Evolutionary conservation across 2,888 invertebrate species (phyloP).

Genomic region (Latrodectus elegans): DNA sequence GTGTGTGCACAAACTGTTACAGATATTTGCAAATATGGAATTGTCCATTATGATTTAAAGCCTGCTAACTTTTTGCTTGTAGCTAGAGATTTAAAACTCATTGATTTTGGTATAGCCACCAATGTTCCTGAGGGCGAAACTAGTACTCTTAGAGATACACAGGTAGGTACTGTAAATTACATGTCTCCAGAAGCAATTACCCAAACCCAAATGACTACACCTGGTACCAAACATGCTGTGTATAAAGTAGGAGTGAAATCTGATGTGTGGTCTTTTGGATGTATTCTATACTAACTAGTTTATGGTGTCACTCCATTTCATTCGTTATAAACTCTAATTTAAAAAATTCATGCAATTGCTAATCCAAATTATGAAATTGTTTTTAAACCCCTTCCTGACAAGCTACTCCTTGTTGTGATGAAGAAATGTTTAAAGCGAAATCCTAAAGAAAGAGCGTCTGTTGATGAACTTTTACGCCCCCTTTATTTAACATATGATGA

Average conservation of each 20-base stretch:
- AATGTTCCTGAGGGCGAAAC: slow-evolving; percentile 90
- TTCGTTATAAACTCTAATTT: slow-evolving; percentile 82
- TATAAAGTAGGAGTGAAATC: slow-evolving; percentile 82
- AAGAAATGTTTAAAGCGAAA: slow-evolving; percentile 80
- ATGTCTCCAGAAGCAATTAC: slow-evolving; percentile 94
- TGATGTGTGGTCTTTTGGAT: slow-evolving; percentile 98
- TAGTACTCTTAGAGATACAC: slow-evolving; percentile 85
- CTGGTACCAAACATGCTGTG: slow-evolving; percentile 1
- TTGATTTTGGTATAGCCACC: slow-evolving; percentile 97
- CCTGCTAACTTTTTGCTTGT: slow-evolving; percentile 96
- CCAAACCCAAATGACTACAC: slow-evolving; percentile 55
- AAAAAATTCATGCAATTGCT: slow-evolving; percentile 86
- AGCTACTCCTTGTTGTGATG: slow-evolving; percentile 80
- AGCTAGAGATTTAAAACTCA: slow-evolving; percentile 89
- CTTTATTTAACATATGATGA: slow-evolving; percentile 62
- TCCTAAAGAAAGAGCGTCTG: slow-evolving; percentile 83
- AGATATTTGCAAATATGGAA: slow-evolving; percentile 93
- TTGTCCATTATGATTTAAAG: slow-evolving; percentile 97
- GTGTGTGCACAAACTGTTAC: slow-evolving; percentile 91
- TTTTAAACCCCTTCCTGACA: slow-evolving; percentile 79
- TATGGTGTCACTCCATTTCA: slow-evolving; percentile 94
- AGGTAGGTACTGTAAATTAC: slow-evolving; percentile 89
- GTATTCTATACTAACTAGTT: slow-evolving; percentile 93
- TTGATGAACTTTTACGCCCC: slow-evolving; percentile 82
- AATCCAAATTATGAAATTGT: slow-evolving; percentile 84